phyloP scores from a whole-genome alignment of 1,140 invertebrate genomes.

The Centruroides sculpturatus region DNA sequence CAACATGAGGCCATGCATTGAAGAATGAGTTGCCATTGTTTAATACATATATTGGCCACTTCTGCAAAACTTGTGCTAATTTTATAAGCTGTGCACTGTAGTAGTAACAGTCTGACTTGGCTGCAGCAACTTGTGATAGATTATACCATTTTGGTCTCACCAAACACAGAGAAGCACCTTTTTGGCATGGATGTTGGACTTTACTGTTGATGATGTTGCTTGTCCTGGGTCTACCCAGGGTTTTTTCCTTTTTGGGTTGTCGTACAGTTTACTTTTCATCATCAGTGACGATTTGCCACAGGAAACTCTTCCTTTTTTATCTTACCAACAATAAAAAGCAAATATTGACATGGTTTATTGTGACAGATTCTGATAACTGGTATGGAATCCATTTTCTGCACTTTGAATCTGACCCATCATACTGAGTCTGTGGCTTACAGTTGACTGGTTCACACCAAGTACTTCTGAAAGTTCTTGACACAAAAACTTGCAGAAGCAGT shows the following conservation, averaged over 20 bases:
- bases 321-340: no score
- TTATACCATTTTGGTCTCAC: neutral
- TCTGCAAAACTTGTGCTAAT: conserved; percentile 1
- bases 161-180: conserved; percentile 2
- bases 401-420: no score
- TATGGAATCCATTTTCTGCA: no score
- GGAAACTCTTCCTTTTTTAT: no score
- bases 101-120: conserved; percentile 1
- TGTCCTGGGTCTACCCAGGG: neutral
- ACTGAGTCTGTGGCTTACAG: no score
- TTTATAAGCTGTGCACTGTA: neutral
- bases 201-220: neutral
- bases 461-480: no score
- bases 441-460: no score
- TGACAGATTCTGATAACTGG: no score
- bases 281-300: neutral
- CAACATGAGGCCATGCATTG: neutral
- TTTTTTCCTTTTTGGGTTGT: neutral
- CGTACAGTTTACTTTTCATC: neutral
- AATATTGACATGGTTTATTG: no score
- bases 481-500: no score
- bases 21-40: conserved; percentile 3
- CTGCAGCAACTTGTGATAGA: conserved; percentile 9
- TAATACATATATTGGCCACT: neutral
- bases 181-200: neutral